Conservation (phyloP, 2,797 vertebrate species). For the Chelon auratus region DNA sequence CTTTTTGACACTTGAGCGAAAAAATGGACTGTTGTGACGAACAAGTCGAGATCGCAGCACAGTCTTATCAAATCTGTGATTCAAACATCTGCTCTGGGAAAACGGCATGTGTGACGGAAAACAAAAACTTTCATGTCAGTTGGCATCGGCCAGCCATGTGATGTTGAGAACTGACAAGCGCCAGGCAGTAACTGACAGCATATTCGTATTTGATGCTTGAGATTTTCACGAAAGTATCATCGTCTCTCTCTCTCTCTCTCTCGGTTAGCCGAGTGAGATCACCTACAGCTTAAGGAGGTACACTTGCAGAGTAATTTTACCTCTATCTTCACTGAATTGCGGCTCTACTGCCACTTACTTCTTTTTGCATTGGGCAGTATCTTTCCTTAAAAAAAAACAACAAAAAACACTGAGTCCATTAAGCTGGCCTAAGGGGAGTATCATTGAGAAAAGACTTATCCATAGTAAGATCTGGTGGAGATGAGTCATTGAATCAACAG, state of each 20-base stretch:
- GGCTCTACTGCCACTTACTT: neutral
- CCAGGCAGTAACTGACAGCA: conserved; percentile 5
- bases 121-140: conserved; percentile 42
- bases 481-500: conserved; percentile 73
- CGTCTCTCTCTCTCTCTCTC: neutral
- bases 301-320: neutral
- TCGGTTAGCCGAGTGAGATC: neutral
- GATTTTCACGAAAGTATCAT: conserved; percentile 25
- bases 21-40: conserved; percentile 68
- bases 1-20: conserved; percentile 55
- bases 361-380: neutral
- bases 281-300: neutral
- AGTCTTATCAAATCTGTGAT: conserved; percentile 51
- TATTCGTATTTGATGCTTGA: conserved; percentile 33
- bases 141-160: conserved; percentile 25
- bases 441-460: conserved; percentile 51
- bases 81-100: conserved; percentile 68
- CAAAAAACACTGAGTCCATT: neutral
- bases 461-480: conserved; percentile 50
- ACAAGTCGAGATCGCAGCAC: conserved; percentile 64
- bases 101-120: conserved; percentile 43
- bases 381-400: conserved; percentile 13
- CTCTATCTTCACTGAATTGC: no score
- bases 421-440: conserved; percentile 21
- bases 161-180: conserved; percentile 5